Evolutionary conservation across 2,888 invertebrate species (phyloP).

Genomic region (Eristalis tenax): DNA sequence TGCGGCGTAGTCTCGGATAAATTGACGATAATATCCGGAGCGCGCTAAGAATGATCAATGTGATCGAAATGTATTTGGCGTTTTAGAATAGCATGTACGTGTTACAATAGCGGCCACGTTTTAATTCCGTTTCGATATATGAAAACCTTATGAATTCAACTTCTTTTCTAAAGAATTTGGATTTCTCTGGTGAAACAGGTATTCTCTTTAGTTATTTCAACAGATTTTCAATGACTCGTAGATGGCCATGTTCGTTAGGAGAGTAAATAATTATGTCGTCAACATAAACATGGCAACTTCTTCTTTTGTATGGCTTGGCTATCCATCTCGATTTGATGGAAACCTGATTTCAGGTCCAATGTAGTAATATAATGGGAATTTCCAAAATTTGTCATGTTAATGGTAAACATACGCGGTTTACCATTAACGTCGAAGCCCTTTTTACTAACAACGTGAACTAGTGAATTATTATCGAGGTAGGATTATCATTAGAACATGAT

Average conservation of each 20-base stretch:
- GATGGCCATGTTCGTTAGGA: no score
- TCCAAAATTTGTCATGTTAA: no score
- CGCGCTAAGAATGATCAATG: not conserved
- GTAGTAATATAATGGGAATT: conserved; percentile 40
- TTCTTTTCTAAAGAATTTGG: conserved; percentile 33
- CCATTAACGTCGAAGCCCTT: conserved; percentile 43
- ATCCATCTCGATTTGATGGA: conserved; percentile 46
- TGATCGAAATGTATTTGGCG: not conserved
- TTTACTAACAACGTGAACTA: conserved; percentile 47
- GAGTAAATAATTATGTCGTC: no score
- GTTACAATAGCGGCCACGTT: no score
- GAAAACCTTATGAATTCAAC: conserved; percentile 40
- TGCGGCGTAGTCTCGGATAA: conserved; percentile 5
- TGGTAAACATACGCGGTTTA: conserved; percentile 42
- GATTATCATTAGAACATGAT: no score
- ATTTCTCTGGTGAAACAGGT: conserved; percentile 32
- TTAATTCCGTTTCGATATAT: conserved; percentile 23
- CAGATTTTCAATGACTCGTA: conserved; percentile 2
- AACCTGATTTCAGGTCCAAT: no score
- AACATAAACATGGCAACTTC: conserved; percentile 33
- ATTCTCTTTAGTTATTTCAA: conserved; percentile 10
- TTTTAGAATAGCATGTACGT: conserved; percentile 20
- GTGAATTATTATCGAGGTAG: no score
- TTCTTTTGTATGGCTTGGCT: conserved; percentile 43
- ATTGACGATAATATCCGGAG: no score